A percentile compares a stretch with the other conserved stretches of the same genome.
Conservation (phyloP, 2,888 invertebrate genomes). For the Drosophila affinis region DNA sequence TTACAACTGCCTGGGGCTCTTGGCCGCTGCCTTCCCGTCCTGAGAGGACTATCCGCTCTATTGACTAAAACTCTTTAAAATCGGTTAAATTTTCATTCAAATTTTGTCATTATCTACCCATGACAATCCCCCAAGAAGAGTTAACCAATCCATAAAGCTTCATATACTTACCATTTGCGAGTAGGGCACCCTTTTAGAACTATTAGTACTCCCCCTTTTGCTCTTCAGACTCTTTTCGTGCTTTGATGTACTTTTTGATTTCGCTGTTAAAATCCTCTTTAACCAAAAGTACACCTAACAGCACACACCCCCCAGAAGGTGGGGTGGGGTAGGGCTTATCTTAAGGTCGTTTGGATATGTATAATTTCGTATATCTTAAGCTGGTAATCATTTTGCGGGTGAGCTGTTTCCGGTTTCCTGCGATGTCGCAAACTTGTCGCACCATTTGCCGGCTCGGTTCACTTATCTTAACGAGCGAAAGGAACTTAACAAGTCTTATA, state of each 20-base stretch:
- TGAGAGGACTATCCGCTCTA: too few relatives aligned
- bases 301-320: slow-evolving; percentile 2
- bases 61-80: too few relatives aligned
- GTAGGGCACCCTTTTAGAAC: neutral
- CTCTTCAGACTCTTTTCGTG: neutral
- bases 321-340: slow-evolving; percentile 11
- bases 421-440: slow-evolving; percentile 63
- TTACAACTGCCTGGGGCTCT: too few relatives aligned
- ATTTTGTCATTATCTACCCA: neutral
- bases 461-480: slow-evolving; percentile 76
- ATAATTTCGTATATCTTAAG: slow-evolving; percentile 57
- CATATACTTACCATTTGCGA: neutral
- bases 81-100: neutral
- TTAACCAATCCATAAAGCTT: neutral
- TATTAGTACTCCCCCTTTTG: neutral
- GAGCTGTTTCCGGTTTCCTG: slow-evolving; percentile 25
- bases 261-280: slow-evolving; percentile 7
- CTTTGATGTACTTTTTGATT: neutral
- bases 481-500: slow-evolving; percentile 77
- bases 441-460: slow-evolving; percentile 75
- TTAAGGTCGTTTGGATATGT: slow-evolving; percentile 3
- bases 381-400: slow-evolving; percentile 67
- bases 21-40: too few relatives aligned
- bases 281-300: slow-evolving; percentile 25
- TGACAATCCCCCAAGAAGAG: neutral